A percentile compares a stretch with the other conserved stretches of the same genome.
Evolutionary conservation across 2,888 invertebrate genomes (phyloP).

Genomic region (Eumerus sabulonum): DNA sequence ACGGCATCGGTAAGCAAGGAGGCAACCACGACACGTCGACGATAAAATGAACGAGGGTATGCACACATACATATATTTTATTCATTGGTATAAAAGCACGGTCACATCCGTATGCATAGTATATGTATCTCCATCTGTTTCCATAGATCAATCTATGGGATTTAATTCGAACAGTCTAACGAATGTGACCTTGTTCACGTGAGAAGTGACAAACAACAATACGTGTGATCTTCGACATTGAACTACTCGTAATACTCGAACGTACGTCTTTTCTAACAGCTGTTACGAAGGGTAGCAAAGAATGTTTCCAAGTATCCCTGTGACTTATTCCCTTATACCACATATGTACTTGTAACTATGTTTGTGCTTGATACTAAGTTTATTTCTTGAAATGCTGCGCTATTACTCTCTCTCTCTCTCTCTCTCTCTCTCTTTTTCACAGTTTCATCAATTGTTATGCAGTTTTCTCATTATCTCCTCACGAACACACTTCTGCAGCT

Average conservation of each 20-base stretch:
- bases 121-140: slow-evolving; percentile 18
- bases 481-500: too few species aligned
- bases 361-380: too few species aligned
- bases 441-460: too few species aligned
- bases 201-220: slow-evolving; percentile 28
- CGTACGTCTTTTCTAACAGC: slow-evolving; percentile 1
- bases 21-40: not conserved
- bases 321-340: slow-evolving; percentile 42
- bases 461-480: too few species aligned
- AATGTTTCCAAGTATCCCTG: slow-evolving; percentile 51
- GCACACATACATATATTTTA: too few species aligned
- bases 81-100: too few species aligned
- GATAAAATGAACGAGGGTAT: slow-evolving; percentile 18
- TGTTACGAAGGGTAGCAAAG: slow-evolving; percentile 41
- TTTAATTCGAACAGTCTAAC: slow-evolving; percentile 57
- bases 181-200: slow-evolving; percentile 58
- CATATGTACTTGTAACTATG: too few species aligned
- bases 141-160: slow-evolving; percentile 13
- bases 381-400: too few species aligned
- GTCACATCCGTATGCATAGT: too few species aligned
- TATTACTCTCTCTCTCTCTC: too few species aligned
- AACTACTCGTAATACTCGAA: slow-evolving; percentile 24
- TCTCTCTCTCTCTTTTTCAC: too few species aligned
- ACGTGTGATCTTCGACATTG: slow-evolving; percentile 45
- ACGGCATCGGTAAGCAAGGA: not conserved